phyloP scores from a whole-genome alignment of 2,797 vertebrate genomes.

The Karalla daura region DNA sequence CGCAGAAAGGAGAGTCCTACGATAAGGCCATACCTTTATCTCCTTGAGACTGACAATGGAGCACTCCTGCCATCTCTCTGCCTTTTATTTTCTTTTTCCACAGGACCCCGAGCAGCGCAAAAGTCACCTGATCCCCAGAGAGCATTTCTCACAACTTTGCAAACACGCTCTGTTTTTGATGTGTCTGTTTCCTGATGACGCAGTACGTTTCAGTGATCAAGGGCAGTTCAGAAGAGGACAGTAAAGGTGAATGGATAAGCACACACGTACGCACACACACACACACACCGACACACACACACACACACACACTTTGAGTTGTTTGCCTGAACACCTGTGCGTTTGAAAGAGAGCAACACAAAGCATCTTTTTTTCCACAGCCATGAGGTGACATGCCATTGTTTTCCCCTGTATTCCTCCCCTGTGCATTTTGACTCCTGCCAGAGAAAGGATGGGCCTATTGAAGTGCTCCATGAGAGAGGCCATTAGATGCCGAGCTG shows the following conservation, averaged over 20 bases:
- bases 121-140: conserved; percentile 77
- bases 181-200: conserved; percentile 80
- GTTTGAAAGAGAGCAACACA: conserved; percentile 74
- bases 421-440: conserved; percentile 72
- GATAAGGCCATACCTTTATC: conserved; percentile 66
- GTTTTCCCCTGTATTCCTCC: conserved; percentile 68
- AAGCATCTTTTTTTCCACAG: conserved; percentile 71
- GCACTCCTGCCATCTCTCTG: conserved; percentile 57
- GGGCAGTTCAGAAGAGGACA: conserved; percentile 76
- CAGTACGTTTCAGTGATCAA: conserved; percentile 76
- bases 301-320: conserved; percentile 59
- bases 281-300: conserved; percentile 33
- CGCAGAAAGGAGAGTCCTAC: conserved; percentile 25
- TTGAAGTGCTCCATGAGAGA: conserved; percentile 69
- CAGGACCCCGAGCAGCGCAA: conserved; percentile 65
- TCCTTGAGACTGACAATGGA: conserved; percentile 57
- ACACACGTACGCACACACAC: conserved; percentile 24
- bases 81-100: conserved; percentile 41
- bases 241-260: conserved; percentile 74
- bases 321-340: conserved; percentile 79
- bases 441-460: conserved; percentile 55
- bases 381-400: conserved; percentile 78
- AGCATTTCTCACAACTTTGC: conserved; percentile 81
- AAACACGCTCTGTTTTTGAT: conserved; percentile 78
- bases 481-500: conserved; percentile 57